A percentile compares a stretch with the other conserved stretches of the same genome.
phyloP scores from a whole-genome alignment of 2,797 vertebrate species.

The Sarcoramphus papa region DNA sequence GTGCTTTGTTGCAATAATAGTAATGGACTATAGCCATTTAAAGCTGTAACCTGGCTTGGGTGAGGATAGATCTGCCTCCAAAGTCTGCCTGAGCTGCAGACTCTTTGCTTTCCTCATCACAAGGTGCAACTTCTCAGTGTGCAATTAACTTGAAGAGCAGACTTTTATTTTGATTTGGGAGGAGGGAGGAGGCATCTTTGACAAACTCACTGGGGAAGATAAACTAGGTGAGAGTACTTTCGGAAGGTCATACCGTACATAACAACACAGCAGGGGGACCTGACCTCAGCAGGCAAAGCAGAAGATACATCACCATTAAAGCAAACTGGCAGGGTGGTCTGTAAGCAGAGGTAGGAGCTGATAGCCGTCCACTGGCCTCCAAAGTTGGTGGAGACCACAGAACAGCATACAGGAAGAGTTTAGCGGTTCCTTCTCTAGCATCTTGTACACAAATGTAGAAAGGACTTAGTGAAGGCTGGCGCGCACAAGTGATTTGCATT shows the following conservation, averaged over 20 bases:
- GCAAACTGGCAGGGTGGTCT: not conserved
- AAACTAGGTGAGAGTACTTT: not conserved
- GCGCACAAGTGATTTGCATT: accelerated
- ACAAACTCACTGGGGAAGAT: not conserved
- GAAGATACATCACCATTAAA: not conserved
- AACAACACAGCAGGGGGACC: not conserved
- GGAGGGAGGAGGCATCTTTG: not conserved
- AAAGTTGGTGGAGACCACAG: not conserved
- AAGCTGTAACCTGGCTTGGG: not conserved
- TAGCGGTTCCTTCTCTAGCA: not conserved
- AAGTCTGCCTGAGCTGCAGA: not conserved
- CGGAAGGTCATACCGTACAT: not conserved
- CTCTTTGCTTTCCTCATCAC: not conserved
- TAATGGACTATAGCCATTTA: not conserved
- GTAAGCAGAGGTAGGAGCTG: not conserved
- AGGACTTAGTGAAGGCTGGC: not conserved
- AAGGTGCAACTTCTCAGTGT: not conserved
- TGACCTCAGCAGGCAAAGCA: not conserved
- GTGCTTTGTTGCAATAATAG: not conserved
- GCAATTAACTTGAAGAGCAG: not conserved
- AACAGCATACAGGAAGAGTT: not conserved
- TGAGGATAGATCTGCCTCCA: not conserved
- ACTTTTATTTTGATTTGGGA: not conserved
- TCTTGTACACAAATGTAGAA: not conserved
- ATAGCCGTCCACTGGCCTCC: not conserved